Evolutionary conservation across 2,888 invertebrate species (phyloP).

Genomic region (Drosophila monieri): DNA sequence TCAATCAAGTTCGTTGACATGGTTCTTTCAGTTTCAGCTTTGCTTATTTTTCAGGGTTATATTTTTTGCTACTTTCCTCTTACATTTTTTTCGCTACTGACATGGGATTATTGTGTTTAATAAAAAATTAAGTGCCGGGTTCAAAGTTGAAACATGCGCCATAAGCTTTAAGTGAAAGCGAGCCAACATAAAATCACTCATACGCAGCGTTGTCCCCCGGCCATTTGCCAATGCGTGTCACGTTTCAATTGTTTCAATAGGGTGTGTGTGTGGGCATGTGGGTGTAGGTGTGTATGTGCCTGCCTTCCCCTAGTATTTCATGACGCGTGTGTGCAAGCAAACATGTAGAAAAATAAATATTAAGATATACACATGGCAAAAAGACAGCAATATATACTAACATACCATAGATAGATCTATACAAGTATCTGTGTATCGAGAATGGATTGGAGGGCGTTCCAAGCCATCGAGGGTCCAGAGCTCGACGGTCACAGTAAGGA

Average conservation of each 20-base stretch:
- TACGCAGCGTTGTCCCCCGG: conserved; percentile 49
- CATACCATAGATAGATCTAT: neutral
- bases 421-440: conserved; percentile 25
- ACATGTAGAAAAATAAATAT: conserved; percentile 62
- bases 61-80: conserved; percentile 5
- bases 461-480: conserved; percentile 8
- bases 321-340: conserved; percentile 51
- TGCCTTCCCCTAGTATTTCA: conserved; percentile 14
- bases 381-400: conserved; percentile 22
- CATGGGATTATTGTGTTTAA: conserved; percentile 68
- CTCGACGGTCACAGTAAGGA: conserved; percentile 65
- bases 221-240: conserved; percentile 58
- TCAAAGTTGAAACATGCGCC: conserved; percentile 68
- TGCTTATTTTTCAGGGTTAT: conserved; percentile 14
- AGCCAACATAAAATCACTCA: conserved; percentile 52
- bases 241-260: conserved; percentile 72
- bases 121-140: conserved; percentile 69
- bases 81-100: conserved; percentile 3
- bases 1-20: conserved; percentile 78
- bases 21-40: conserved; percentile 42
- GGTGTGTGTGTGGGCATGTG: conserved; percentile 18
- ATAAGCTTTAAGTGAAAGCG: conserved; percentile 60
- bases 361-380: conserved; percentile 48
- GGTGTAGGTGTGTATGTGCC: neutral
- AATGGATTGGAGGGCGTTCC: conserved; percentile 30